phyloP scores from a whole-genome alignment of 2,888 invertebrate genomes.

The Drosophila hawaiiensis region DNA sequence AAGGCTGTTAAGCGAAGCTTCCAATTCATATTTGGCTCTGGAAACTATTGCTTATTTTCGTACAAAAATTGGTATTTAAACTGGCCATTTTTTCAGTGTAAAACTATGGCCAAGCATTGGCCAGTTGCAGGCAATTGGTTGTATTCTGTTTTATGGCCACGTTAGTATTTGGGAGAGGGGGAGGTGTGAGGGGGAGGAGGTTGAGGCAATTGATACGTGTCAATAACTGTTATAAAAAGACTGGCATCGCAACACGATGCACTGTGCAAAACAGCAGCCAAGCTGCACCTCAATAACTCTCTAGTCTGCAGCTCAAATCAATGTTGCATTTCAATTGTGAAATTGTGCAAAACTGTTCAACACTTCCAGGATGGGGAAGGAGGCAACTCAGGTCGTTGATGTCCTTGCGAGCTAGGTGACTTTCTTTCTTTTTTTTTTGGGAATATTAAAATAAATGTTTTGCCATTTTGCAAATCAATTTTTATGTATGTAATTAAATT shows the following conservation, averaged over 20 bases:
- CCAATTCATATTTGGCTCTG: not conserved
- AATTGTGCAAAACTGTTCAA: conserved; percentile 59
- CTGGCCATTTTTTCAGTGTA: not conserved
- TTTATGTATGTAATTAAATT: conserved; percentile 69
- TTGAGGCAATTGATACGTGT: conserved; percentile 78
- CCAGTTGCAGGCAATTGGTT: conserved; percentile 38
- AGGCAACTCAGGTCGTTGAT: not conserved
- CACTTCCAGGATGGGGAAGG: not conserved
- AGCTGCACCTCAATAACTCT: conserved; percentile 69
- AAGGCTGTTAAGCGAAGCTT: not conserved
- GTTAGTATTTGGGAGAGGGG: conserved; percentile 43
- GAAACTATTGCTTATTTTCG: not conserved
- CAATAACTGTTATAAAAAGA: conserved; percentile 76
- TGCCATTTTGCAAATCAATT: conserved; percentile 44
- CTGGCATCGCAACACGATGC: conserved; percentile 48
- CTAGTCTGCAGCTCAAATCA: conserved; percentile 73
- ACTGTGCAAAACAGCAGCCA: conserved; percentile 32
- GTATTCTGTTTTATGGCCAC: conserved; percentile 55
- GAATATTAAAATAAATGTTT: conserved; percentile 76
- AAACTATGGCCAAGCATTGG: not conserved
- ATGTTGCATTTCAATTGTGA: conserved; percentile 80
- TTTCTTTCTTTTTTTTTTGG: conserved; percentile 1
- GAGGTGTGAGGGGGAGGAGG: not conserved
- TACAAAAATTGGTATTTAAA: not conserved
- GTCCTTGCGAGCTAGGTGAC: conserved; percentile 16